Conservation (phyloP, 2,797 vertebrate genomes). For the Myioborus miniatus region DNA sequence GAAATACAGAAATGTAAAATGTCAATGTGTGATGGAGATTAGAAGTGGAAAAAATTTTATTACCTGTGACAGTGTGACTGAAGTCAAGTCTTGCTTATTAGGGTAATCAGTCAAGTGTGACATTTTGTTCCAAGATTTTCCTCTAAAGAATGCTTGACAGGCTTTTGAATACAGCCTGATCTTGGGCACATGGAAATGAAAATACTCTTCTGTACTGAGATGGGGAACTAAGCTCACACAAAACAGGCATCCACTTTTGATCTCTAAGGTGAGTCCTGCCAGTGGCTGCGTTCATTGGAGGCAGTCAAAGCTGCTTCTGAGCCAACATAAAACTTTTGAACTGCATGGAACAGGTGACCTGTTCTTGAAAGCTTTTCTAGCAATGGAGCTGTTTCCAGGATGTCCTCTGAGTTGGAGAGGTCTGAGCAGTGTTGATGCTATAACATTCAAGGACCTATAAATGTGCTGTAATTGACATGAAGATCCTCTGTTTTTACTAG, state of each 20-base stretch:
- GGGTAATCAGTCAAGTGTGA: neutral
- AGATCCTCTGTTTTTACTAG: neutral
- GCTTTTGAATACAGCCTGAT: neutral
- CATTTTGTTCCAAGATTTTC: neutral
- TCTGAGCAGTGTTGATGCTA: neutral
- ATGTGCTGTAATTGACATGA: neutral
- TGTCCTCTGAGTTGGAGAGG: neutral
- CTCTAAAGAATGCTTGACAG: neutral
- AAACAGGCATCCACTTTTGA: neutral
- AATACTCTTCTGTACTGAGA: neutral
- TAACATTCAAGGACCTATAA: neutral
- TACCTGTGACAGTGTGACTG: constrained; percentile 1
- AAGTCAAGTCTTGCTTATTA: constrained; percentile 35
- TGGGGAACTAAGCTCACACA: neutral
- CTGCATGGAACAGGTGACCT: neutral
- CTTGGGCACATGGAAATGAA: neutral
- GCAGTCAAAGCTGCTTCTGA: neutral
- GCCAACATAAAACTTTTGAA: neutral
- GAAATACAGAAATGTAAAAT: neutral
- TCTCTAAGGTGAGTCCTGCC: neutral
- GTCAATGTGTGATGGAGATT: neutral
- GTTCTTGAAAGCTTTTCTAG: neutral
- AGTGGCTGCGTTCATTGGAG: neutral
- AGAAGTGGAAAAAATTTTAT: constrained; percentile 4
- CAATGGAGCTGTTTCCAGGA: neutral